phyloP scores from a whole-genome alignment of 2,113 vertebrate genomes.

The Lanius ludovicianus region DNA sequence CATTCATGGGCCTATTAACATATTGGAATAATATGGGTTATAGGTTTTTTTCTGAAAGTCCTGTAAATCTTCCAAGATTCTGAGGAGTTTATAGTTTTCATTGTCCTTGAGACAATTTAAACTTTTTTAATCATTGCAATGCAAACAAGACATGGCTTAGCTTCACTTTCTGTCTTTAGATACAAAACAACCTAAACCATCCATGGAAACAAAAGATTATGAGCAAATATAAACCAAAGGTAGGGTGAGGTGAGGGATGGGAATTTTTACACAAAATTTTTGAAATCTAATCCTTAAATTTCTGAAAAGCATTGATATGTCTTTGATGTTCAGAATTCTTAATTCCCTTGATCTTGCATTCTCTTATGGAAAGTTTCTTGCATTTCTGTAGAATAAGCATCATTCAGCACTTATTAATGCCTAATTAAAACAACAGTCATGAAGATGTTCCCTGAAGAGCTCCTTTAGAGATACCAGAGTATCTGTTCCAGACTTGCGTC shows the following conservation, averaged over 20 bases:
- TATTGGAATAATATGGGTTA: accelerated
- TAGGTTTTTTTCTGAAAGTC: background rate
- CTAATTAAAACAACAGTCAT: slow-evolving; percentile 24
- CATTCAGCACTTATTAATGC: background rate
- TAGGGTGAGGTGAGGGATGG: background rate
- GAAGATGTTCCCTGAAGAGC: background rate
- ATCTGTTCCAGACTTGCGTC: background rate
- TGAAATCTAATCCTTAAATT: background rate
- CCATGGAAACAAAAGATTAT: background rate
- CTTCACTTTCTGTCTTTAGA: background rate
- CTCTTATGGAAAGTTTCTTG: background rate
- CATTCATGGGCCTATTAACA: background rate
- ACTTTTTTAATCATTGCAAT: background rate
- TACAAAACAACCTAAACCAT: background rate
- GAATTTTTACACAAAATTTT: background rate
- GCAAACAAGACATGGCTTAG: background rate
- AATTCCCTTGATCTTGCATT: slow-evolving; percentile 4
- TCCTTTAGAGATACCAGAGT: background rate
- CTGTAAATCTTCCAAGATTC: background rate
- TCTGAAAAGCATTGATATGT: background rate
- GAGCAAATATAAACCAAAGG: background rate
- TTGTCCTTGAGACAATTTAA: background rate
- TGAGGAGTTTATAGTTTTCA: background rate
- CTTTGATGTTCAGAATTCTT: background rate
- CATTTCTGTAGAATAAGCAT: background rate